These are phyloP conservation scores for Cavia aperea DNA, from an alignment of 2,113 vertebrate genomes.

Conservation along the genomic window DNA sequence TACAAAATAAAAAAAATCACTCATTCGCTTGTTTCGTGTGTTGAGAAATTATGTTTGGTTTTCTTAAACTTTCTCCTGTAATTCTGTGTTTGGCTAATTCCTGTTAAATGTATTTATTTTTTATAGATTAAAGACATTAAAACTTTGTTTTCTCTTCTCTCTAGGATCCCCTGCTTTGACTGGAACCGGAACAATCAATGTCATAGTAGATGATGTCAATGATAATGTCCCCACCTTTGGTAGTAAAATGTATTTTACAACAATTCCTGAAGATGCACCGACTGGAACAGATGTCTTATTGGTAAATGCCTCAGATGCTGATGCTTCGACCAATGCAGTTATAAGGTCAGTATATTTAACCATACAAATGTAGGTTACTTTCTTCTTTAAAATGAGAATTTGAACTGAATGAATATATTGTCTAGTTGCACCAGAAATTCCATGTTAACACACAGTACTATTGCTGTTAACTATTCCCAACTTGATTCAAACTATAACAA, in stretches of 20 bases:
- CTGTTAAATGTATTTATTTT: background rate
- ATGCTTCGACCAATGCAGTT: constrained; percentile 88
- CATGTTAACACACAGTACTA: background rate
- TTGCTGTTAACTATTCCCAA: background rate
- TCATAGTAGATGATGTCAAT: constrained; percentile 92
- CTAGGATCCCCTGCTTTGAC: constrained; percentile 90
- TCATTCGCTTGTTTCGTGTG: background rate
- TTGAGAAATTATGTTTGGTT: background rate
- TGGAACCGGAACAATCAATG: constrained; percentile 88
- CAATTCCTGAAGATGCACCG: constrained; percentile 87
- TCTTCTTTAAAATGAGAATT: background rate
- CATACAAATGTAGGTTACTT: background rate
- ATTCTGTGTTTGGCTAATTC: background rate
- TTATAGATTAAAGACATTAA: background rate
- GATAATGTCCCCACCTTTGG: constrained; percentile 90
- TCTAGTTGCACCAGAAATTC: background rate
- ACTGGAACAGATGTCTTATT: constrained; percentile 92
- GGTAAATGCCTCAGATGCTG: constrained; percentile 90
- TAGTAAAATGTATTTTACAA: constrained; percentile 83
- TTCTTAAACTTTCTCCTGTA: background rate
- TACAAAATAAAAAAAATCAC: background rate
- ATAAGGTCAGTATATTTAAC: constrained; percentile 81
- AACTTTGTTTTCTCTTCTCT: background rate
- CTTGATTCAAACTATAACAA: background rate
- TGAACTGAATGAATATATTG: background rate